Base-by-base conservation (phyloP, 2,113 vertebrate species). In the Anoura caudifer region DNA sequence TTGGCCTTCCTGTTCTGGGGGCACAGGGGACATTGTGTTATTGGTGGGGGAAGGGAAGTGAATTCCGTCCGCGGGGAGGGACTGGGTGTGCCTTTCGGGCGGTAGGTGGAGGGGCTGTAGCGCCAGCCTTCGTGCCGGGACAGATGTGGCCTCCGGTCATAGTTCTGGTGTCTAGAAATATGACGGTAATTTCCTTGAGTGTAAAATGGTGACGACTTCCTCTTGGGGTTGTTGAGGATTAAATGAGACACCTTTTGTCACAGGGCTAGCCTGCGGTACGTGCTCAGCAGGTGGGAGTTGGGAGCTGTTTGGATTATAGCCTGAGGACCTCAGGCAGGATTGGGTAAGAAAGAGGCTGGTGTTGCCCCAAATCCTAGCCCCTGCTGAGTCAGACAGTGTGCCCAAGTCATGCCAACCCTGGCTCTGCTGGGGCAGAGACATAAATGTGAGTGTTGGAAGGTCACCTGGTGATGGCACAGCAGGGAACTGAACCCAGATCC, bases 1-100 rank as follows among this genome's bases (percentile, higher is more conserved):
- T 76, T 43, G 77, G 59, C 56, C 65, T 94, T 85, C 92, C 92
- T 95, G 88, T 95, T 97, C 67, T 92, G 52, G 70, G 92, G 67
- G 47, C 54, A 72, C 56, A 10, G 17, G 52, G 63, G 87, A 69
- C 84, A 50, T 10, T 41, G 81, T 91, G 67, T 80, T 95, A 43
- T 15, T 43, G 67, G 50, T 38, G 54, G 73, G 81, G 93, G 76
- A 28, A 65, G 67, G 87, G 72, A 94, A 52, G 67, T 63, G 73
- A 89, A 73, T 67, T 77, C 11, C 15, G 17, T 5, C 36, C 22
- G 6, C 43, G 56, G 47, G 87, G 73, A 90, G 54, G 52, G 75
- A 36, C 54, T 65, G 75, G 75, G 45, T 50, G 41, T 93, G 96
- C 70, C 75, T 61, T 63, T 19, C 38, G 81, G 61, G 61, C 61